Evolutionary conservation across 2,888 invertebrate species (phyloP), one percentile per base, ranked within the genome.

Genomic region (Cantharis flavilabris): DNA sequence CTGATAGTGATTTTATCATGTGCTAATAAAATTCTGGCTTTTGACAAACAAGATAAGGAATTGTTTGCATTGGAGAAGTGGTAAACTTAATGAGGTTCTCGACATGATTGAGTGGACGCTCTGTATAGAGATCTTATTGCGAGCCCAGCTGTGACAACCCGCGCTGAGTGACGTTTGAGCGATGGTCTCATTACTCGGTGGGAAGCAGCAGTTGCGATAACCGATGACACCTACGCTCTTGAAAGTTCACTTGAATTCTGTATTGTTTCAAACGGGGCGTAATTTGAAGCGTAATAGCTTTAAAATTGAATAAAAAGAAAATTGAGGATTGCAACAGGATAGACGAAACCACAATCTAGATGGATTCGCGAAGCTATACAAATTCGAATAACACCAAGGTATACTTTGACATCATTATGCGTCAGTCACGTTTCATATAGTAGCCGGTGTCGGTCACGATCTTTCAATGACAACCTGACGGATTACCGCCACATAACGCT

Each of bases 401-500:
- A 83, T 86, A 87, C 85, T 87, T 87, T 86, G 87, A 87, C 87
- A 86, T 87, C 86, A 87, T 87, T 87, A 87, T 84, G 83, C 80
- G 81, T 84, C 82, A 85, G 85, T 88, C 88, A 88, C 87, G 88
- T 87, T 88, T 86, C 85, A 84, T 86, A 88, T 87, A 85, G 87
- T 87, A 88, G 87, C 88, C 86, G 84, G 85, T 86, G 86, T 87
- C 85, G 85, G 86, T 86, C 87, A 87, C 87, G 87, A 87, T 85
- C 84, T 84, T 84, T 86, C 80, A 84, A 84, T 84, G 84, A 84
- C 84, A 84, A 83, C 81, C 81, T 80, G 82, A 78, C 76, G 78
- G 76, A 77, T 80, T 80, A 79, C 79, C 77, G 80, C 77, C 80
- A 78, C 80, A 79, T 81, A 71, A 76, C 75, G 77, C 78, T 80